A percentile compares a stretch with the other conserved stretches of the same genome.
These are phyloP conservation scores for Zosterops japonicus DNA, from an alignment of 2,113 vertebrate genomes.

Conservation along the genomic window DNA sequence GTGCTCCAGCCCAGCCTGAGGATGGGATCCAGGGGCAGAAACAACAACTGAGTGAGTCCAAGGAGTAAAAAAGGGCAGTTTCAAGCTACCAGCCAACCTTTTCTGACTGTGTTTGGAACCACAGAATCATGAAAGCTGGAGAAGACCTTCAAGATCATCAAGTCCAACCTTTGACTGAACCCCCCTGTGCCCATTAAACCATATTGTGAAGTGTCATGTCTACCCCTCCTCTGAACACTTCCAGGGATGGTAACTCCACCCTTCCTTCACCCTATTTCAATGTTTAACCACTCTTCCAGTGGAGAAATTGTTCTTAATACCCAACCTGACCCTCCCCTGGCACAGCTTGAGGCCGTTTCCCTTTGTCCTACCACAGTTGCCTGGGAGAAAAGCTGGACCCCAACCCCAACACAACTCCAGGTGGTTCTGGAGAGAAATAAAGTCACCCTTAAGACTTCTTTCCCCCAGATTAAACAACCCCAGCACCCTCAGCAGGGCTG, in stretches of 20 bases:
- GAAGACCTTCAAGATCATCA: neutral
- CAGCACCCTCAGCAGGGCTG: neutral
- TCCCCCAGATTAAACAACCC: too few species aligned
- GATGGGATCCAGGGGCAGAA: neutral
- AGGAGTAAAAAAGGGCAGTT: neutral
- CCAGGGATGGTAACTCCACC: neutral
- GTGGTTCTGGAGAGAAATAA: neutral
- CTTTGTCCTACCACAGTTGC: fast-evolving
- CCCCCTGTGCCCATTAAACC: fast-evolving
- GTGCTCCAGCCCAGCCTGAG: neutral
- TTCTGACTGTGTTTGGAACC: neutral
- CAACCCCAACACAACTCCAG: neutral
- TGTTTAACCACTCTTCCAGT: neutral
- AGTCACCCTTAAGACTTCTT: neutral
- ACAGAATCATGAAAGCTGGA: too few species aligned
- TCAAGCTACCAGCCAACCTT: neutral
- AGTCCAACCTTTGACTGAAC: neutral
- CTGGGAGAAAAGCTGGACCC: neutral
- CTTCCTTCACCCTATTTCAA: neutral
- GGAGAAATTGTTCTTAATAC: too few species aligned
- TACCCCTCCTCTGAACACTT: neutral
- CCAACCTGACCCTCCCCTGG: too few species aligned
- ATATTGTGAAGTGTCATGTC: fast-evolving
- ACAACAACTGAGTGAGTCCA: neutral
- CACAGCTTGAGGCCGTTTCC: neutral